Conservation (phyloP, 1,140 invertebrate species). For the Tetramorium alpestre region DNA sequence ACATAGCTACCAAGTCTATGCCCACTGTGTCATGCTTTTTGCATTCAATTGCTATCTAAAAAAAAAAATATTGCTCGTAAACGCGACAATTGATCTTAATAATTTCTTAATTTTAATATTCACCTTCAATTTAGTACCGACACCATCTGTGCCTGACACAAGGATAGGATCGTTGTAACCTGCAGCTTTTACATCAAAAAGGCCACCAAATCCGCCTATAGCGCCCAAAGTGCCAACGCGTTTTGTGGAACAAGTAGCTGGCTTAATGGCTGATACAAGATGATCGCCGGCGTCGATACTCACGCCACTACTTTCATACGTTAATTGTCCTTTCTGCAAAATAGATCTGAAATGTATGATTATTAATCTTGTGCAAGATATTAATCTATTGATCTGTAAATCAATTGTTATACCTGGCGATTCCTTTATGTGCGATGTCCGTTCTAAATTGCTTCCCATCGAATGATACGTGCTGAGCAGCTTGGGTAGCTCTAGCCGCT, state of each 20-base stretch:
- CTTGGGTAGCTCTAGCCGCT: constrained; percentile 89
- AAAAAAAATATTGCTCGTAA: constrained; percentile 35
- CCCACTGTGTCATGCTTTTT: constrained; percentile 95
- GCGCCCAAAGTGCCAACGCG: constrained; percentile 91
- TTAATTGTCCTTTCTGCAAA: constrained; percentile 87
- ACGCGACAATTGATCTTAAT: neutral
- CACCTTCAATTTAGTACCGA: constrained; percentile 98
- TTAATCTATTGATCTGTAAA: constrained; percentile 12
- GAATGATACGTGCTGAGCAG: constrained; percentile 91
- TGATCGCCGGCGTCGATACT: constrained; percentile 96
- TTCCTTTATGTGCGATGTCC: constrained; percentile 96
- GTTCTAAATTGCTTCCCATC: constrained; percentile 93
- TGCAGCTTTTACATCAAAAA: constrained; percentile 92
- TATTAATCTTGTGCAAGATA: neutral
- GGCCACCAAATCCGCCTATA: constrained; percentile 97
- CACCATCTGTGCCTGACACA: constrained; percentile 98
- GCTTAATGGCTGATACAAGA: constrained; percentile 94
- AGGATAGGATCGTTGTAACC: constrained; percentile 93
- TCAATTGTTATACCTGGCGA: constrained; percentile 90
- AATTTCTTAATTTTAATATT: constrained; percentile 21
- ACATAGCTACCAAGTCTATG: constrained; percentile 99
- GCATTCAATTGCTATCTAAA: constrained; percentile 92
- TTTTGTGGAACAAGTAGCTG: constrained; percentile 89
- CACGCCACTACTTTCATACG: constrained; percentile 97
- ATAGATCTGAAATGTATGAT: constrained; percentile 80